phyloP scores from a whole-genome alignment of 2,888 invertebrate genomes.

The Leptopilina syphax region DNA sequence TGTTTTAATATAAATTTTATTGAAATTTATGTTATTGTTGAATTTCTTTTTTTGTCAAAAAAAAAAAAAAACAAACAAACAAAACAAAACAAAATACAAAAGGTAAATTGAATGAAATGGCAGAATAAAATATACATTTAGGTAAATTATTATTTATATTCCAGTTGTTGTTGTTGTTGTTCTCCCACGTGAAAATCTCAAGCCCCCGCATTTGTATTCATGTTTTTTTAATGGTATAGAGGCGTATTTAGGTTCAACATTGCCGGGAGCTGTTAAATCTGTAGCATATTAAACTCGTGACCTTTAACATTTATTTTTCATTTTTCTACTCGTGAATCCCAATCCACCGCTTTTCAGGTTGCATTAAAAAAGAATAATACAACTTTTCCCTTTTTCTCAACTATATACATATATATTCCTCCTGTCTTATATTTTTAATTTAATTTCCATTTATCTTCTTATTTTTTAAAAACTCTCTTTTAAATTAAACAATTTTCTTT shows the following conservation, averaged over 20 bases:
- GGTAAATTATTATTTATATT: conserved; percentile 23
- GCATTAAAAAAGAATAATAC: neutral
- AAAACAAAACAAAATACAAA: neutral
- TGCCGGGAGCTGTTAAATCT: conserved; percentile 47
- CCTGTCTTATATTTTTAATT: neutral
- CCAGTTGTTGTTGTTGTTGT: neutral
- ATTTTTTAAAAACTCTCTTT: neutral
- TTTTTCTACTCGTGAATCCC: neutral
- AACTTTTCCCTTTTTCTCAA: neutral
- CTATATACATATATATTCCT: neutral
- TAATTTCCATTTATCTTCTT: neutral
- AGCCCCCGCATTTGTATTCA: conserved; percentile 25
- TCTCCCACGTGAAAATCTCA: conserved; percentile 31
- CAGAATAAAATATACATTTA: conserved; percentile 12
- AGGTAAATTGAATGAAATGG: neutral
- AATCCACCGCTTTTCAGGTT: conserved; percentile 12
- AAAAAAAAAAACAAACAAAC: too few species aligned
- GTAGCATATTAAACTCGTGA: conserved; percentile 59
- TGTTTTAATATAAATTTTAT: too few species aligned
- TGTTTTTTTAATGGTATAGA: conserved; percentile 1
- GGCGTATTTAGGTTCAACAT: conserved; percentile 30
- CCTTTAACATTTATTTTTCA: conserved; percentile 62
- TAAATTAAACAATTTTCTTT: neutral
- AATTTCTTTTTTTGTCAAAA: too few species aligned
- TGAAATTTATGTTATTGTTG: too few species aligned